phyloP scores from a whole-genome alignment of 2,888 invertebrate species.

The Myopa testacea region DNA sequence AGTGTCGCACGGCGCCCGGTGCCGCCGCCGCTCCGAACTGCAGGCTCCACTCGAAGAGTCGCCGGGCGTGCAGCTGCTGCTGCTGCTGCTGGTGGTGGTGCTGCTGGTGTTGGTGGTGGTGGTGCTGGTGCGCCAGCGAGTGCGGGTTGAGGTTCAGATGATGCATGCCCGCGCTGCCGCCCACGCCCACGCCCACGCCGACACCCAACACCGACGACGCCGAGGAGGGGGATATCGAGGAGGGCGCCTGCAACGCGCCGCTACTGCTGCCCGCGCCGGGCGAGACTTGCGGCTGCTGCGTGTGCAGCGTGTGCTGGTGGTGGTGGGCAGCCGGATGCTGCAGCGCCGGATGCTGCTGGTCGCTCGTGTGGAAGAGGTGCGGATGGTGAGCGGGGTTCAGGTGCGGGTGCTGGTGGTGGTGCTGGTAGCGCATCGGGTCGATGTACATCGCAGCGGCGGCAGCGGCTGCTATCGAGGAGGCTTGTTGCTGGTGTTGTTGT shows the following conservation, averaged over 20 bases:
- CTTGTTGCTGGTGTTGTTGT: constrained; percentile 59
- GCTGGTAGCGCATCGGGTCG: constrained; percentile 68
- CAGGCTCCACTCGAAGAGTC: constrained; percentile 68
- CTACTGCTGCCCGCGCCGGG: constrained; percentile 63
- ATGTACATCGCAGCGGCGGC: constrained; percentile 69
- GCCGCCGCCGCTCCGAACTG: constrained; percentile 68
- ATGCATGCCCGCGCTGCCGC: constrained; percentile 58
- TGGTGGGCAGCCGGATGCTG: constrained; percentile 58
- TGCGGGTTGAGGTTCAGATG: constrained; percentile 67
- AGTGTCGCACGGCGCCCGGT: constrained; percentile 67
- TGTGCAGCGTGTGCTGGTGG: constrained; percentile 44
- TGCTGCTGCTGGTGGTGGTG: constrained; percentile 69
- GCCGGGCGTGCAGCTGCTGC: constrained; percentile 68
- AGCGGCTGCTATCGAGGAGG: constrained; percentile 67
- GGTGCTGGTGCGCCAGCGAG: constrained; percentile 57
- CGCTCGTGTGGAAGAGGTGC: constrained; percentile 66
- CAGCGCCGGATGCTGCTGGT: constrained; percentile 59
- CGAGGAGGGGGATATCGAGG: constrained; percentile 60
- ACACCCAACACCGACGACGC: constrained; percentile 62
- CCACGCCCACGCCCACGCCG: constrained; percentile 51
- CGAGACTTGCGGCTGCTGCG: constrained; percentile 54
- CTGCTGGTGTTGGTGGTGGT: constrained; percentile 66
- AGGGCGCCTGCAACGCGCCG: constrained; percentile 58
- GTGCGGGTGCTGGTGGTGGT: constrained; percentile 67
- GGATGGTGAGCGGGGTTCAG: constrained; percentile 67